Evolutionary conservation across 2,113 vertebrate genomes (phyloP).

Genomic region (Chroicocephalus ridibundus): DNA sequence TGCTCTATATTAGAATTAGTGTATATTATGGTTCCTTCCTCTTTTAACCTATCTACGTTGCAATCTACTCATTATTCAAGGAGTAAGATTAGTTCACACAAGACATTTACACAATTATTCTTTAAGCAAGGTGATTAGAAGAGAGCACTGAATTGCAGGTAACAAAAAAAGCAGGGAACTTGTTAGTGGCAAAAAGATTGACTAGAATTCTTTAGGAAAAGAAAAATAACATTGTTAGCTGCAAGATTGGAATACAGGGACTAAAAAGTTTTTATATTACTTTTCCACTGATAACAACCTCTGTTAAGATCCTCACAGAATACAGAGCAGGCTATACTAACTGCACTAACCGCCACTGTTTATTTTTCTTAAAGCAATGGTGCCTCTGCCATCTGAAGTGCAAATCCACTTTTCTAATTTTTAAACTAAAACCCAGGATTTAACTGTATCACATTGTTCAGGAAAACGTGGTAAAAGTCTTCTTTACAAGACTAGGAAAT

Average conservation of each 20-base stretch:
- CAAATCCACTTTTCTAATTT: neutral
- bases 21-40: neutral
- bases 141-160: neutral
- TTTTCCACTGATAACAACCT: neutral
- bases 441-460: neutral
- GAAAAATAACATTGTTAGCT: neutral
- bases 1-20: neutral
- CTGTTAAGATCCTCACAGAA: neutral
- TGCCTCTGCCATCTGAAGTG: neutral
- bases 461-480: neutral
- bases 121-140: neutral
- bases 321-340: neutral
- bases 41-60: neutral
- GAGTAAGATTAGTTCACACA: neutral
- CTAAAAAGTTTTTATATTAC: neutral
- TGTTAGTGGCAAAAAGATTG: neutral
- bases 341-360: neutral
- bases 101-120: neutral
- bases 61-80: neutral
- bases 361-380: neutral
- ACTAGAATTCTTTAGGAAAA: neutral
- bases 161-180: neutral
- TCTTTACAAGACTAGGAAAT: neutral
- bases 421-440: neutral
- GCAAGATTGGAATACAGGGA: neutral